Conservation (phyloP, 2,113 vertebrate species). For the Physeter macrocephalus region DNA sequence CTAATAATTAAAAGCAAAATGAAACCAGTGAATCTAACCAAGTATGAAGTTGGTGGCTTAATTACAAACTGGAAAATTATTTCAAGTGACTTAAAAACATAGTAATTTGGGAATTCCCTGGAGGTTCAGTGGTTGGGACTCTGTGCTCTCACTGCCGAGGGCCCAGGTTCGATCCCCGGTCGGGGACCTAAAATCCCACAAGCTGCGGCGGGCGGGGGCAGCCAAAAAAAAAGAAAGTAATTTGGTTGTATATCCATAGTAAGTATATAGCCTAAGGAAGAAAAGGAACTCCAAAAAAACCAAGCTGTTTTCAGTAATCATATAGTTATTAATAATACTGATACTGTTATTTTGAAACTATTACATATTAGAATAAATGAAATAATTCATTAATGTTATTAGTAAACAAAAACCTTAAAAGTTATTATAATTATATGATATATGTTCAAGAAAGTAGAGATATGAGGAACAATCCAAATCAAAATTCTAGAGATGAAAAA, state of each 20-base stretch:
- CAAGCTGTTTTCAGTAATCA: neutral
- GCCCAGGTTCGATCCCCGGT: neutral
- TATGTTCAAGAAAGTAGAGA: neutral
- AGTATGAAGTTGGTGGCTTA: neutral
- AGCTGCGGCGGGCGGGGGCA: neutral
- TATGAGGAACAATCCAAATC: neutral
- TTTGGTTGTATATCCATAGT: neutral
- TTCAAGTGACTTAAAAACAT: neutral
- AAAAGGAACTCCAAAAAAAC: neutral
- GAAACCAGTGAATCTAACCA: slow-evolving; percentile 7
- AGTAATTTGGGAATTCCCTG: neutral
- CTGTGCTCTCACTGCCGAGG: neutral
- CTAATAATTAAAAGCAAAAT: slow-evolving; percentile 14
- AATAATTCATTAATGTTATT: neutral
- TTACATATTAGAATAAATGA: neutral
- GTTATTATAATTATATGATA: neutral
- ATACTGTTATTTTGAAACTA: neutral
- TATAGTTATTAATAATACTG: neutral
- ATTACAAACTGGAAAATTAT: neutral
- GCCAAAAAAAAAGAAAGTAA: neutral
- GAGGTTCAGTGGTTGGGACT: neutral
- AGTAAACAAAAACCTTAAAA: neutral
- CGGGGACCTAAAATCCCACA: neutral
- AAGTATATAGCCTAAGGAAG: neutral
- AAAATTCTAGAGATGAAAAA: neutral